Percentiles rank a stretch among this genome's conserved stretches.
These are phyloP conservation scores for Aphelinus atriplicis DNA, from an alignment of 1,140 invertebrate genomes.

Conservation along the genomic window DNA sequence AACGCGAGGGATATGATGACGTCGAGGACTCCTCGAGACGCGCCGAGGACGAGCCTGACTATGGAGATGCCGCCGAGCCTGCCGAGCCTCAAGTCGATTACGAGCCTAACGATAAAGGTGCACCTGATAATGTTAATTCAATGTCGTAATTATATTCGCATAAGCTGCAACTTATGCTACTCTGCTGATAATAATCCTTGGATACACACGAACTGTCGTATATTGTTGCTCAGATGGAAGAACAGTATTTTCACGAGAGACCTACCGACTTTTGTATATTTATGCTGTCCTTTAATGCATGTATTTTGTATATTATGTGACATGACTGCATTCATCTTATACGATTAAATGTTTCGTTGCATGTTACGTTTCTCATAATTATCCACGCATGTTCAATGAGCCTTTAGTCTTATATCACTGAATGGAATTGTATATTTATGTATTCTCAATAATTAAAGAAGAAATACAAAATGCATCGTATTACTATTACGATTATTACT, in stretches of 20 bases:
- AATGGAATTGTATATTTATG: slow-evolving; percentile 14
- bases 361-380: too few species aligned
- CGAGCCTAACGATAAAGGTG: slow-evolving; percentile 21
- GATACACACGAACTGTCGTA: background rate
- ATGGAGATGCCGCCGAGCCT: slow-evolving; percentile 56
- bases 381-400: background rate
- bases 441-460: slow-evolving; percentile 18
- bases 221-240: background rate
- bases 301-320: slow-evolving; percentile 13
- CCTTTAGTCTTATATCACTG: slow-evolving; percentile 41
- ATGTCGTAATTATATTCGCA: too few species aligned
- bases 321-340: background rate
- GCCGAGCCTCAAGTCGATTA: slow-evolving; percentile 39
- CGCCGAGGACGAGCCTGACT: slow-evolving; percentile 47
- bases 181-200: background rate
- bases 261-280: slow-evolving; percentile 11
- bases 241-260: slow-evolving; percentile 6
- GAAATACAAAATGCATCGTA: slow-evolving; percentile 1
- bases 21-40: slow-evolving; percentile 41
- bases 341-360: background rate
- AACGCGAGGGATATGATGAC: slow-evolving; percentile 46
- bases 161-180: too few species aligned
- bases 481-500: background rate
- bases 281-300: background rate
- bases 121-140: background rate